Evolutionary conservation across 2,113 vertebrate genomes (phyloP).

Genomic region (Orientallactaga bullata): DNA sequence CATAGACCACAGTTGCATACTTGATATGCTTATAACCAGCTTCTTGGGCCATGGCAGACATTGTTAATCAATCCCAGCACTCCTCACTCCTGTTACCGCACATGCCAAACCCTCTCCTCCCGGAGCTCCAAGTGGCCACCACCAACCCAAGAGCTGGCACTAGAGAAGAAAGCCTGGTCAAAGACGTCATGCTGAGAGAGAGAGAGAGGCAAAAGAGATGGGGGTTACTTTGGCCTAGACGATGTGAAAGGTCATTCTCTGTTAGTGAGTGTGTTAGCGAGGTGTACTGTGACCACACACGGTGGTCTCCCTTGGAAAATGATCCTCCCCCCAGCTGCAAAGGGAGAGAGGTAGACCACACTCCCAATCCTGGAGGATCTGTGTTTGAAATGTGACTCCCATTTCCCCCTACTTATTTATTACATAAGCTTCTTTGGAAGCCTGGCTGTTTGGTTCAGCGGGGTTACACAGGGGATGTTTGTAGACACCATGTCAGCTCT

Average conservation of each 20-base stretch:
- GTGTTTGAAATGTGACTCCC: constrained; percentile 67
- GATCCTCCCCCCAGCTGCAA: constrained; percentile 41
- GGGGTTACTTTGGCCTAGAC: neutral
- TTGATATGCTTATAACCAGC: no score
- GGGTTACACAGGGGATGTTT: constrained; percentile 17
- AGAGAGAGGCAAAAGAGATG: neutral
- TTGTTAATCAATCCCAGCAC: neutral
- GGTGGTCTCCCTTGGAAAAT: constrained; percentile 71
- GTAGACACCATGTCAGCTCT: constrained; percentile 8
- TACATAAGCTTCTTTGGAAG: constrained; percentile 76
- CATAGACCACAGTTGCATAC: neutral
- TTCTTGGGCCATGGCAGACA: neutral
- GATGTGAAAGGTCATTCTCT: neutral
- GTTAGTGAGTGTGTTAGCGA: constrained; percentile 2
- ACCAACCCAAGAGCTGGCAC: neutral
- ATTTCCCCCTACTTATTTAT: constrained; percentile 70
- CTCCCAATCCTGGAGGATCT: constrained; percentile 37
- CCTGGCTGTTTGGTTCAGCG: constrained; percentile 58
- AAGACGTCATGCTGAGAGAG: neutral
- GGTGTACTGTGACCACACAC: constrained; percentile 4
- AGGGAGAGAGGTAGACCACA: constrained; percentile 62
- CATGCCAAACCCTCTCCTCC: neutral
- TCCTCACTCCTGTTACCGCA: neutral
- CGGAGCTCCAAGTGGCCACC: neutral
- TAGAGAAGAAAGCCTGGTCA: neutral